Evolutionary conservation across 2,797 vertebrate species (phyloP).

Genomic region (Centroberyx gerrardi): DNA sequence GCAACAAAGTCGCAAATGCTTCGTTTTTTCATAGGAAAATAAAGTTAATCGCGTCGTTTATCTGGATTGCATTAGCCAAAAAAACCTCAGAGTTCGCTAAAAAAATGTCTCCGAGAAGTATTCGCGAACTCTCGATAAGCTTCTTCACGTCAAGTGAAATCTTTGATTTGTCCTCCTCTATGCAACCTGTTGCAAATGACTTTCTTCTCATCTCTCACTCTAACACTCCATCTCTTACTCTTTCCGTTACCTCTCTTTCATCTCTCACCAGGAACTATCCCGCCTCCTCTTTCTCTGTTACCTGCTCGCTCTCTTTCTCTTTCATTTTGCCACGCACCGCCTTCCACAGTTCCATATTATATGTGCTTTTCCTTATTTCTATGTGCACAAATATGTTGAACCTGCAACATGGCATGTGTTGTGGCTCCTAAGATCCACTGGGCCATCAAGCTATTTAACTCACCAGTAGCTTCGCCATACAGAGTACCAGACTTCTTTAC

Average conservation of each 20-base stretch:
- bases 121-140: conserved; percentile 77
- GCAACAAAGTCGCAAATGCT: conserved; percentile 92
- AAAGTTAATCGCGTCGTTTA: conserved; percentile 90
- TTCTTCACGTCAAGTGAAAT: conserved; percentile 82
- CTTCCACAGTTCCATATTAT: conserved; percentile 69
- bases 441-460: conserved; percentile 88
- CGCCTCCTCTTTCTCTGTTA: background rate
- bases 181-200: conserved; percentile 63
- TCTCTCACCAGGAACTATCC: conserved; percentile 18
- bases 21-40: conserved; percentile 90
- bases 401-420: conserved; percentile 93
- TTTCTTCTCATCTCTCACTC: conserved; percentile 5
- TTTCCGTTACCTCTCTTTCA: conserved; percentile 53
- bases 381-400: conserved; percentile 96
- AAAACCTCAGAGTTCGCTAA: conserved; percentile 82
- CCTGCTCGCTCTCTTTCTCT: conserved; percentile 48
- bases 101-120: conserved; percentile 78
- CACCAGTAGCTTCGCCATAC: conserved; percentile 93
- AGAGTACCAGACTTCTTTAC: conserved; percentile 95
- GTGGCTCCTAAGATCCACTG: conserved; percentile 66
- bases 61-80: conserved; percentile 83
- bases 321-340: conserved; percentile 74
- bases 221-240: conserved; percentile 74
- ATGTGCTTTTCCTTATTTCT: conserved; percentile 46
- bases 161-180: conserved; percentile 25